Evolutionary conservation across 1,140 invertebrate species (phyloP).

Genomic region (Dendroctonus valens): DNA sequence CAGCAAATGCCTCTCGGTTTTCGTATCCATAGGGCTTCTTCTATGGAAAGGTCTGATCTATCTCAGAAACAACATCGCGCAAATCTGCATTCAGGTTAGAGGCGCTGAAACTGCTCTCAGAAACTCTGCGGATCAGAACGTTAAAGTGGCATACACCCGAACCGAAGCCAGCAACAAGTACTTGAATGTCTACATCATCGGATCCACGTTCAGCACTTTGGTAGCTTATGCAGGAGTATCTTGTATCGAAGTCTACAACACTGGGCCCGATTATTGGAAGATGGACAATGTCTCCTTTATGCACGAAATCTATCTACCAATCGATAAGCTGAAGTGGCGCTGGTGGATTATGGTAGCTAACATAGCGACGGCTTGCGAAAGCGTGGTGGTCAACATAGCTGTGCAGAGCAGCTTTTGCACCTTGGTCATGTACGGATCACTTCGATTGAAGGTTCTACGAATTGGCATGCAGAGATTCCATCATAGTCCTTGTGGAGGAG

Average conservation of each 20-base stretch:
- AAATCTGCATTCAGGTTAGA: slow-evolving; percentile 3
- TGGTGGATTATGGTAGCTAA: slow-evolving; percentile 5
- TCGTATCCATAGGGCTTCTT: slow-evolving; percentile 4
- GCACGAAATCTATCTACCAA: slow-evolving; percentile 14
- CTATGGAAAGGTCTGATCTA: slow-evolving; percentile 1
- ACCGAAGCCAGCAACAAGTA: background rate
- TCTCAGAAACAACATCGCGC: background rate
- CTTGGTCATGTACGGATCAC: slow-evolving; percentile 5
- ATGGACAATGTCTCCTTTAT: slow-evolving; percentile 15
- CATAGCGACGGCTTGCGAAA: slow-evolving; percentile 1
- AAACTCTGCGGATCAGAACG: background rate
- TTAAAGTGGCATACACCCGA: background rate
- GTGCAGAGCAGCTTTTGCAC: slow-evolving; percentile 10
- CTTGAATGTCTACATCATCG: slow-evolving; percentile 6
- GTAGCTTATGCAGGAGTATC: slow-evolving; percentile 4
- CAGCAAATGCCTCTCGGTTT: slow-evolving; percentile 11
- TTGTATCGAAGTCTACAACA: background rate
- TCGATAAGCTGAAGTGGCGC: slow-evolving; percentile 3
- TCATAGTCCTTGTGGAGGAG: background rate
- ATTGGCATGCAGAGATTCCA: slow-evolving; percentile 2
- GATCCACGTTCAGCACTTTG: slow-evolving; percentile 8
- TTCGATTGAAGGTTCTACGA: slow-evolving; percentile 5
- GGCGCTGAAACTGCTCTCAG: background rate
- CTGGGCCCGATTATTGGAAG: slow-evolving; percentile 10
- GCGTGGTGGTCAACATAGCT: slow-evolving; percentile 1